These are phyloP conservation scores for Epizoanthus illoricatus DNA, from an alignment of 92 coral and sea anemone species.

Conservation along the genomic window DNA sequence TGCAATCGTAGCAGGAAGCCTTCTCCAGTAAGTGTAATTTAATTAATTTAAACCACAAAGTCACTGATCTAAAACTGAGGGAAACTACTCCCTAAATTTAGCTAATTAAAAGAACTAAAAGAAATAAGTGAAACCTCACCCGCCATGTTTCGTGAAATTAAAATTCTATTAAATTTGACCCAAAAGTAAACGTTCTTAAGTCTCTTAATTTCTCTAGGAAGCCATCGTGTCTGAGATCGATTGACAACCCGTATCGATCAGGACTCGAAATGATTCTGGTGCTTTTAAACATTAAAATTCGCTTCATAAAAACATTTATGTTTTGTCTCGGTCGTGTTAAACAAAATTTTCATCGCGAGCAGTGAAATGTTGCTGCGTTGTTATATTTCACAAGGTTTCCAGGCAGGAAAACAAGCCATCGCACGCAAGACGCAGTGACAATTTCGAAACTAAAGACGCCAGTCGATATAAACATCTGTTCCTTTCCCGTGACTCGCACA, in stretches of 20 bases:
- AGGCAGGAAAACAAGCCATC: neutral
- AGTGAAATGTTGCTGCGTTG: neutral
- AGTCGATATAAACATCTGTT: slow-evolving; percentile 64
- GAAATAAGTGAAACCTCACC: slow-evolving; percentile 43
- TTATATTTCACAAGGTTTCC: neutral
- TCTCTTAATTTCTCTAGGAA: slow-evolving; percentile 50
- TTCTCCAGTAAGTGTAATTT: slow-evolving; percentile 31
- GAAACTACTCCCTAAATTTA: slow-evolving; percentile 48
- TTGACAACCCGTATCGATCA: slow-evolving; percentile 32
- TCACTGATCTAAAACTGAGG: slow-evolving; percentile 41
- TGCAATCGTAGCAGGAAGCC: slow-evolving; percentile 22
- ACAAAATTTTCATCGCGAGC: neutral
- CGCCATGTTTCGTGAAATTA: slow-evolving; percentile 66
- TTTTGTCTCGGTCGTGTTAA: neutral
- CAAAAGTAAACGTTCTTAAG: slow-evolving; percentile 62
- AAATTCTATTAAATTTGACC: slow-evolving; percentile 80
- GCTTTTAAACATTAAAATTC: neutral
- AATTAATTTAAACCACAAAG: slow-evolving; percentile 42
- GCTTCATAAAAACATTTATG: neutral
- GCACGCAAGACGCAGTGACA: slow-evolving; percentile 29
- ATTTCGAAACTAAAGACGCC: slow-evolving; percentile 49
- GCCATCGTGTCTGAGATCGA: slow-evolving; percentile 27
- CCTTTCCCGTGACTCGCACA: slow-evolving; percentile 66
- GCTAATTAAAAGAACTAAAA: slow-evolving; percentile 64
- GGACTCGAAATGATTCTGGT: neutral